A percentile compares a stretch with the other conserved stretches of the same genome.
phyloP scores from a whole-genome alignment of 2,888 invertebrate species.

The Troilus luridus region DNA sequence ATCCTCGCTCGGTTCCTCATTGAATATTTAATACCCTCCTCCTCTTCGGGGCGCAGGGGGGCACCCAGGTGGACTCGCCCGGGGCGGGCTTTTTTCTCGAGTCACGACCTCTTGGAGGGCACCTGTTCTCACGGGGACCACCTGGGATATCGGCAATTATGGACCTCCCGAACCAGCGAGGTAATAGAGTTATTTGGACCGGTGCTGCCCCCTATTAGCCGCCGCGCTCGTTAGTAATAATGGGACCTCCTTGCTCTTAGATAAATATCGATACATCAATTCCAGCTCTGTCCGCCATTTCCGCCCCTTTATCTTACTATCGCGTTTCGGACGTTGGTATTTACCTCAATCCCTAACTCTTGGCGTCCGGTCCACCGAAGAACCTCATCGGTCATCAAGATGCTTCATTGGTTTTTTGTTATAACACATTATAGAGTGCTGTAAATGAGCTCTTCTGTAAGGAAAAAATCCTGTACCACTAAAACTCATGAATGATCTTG shows the following conservation, averaged over 20 bases:
- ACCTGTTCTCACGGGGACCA: conserved; percentile 49
- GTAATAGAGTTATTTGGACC: conserved; percentile 38
- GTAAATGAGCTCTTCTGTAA: too few species aligned
- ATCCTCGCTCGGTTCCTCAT: neutral
- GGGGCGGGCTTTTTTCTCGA: neutral
- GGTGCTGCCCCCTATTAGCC: conserved; percentile 24
- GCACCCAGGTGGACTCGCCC: neutral
- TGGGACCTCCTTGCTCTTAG: conserved; percentile 10
- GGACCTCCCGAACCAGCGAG: neutral
- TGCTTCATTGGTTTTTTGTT: too few species aligned
- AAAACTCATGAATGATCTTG: too few species aligned
- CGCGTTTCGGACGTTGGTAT: neutral
- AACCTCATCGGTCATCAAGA: neutral
- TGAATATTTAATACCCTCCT: conserved; percentile 33
- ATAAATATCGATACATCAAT: neutral
- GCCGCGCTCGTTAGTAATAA: conserved; percentile 7
- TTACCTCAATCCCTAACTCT: neutral
- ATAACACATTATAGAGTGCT: too few species aligned
- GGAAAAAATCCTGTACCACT: too few species aligned
- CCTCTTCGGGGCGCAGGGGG: neutral
- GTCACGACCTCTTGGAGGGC: neutral
- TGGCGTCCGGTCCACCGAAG: neutral
- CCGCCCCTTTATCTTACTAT: neutral
- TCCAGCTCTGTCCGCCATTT: neutral
- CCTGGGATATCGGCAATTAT: conserved; percentile 27